phyloP scores from a whole-genome alignment of 2,113 vertebrate species.

The Hystrix brachyura region DNA sequence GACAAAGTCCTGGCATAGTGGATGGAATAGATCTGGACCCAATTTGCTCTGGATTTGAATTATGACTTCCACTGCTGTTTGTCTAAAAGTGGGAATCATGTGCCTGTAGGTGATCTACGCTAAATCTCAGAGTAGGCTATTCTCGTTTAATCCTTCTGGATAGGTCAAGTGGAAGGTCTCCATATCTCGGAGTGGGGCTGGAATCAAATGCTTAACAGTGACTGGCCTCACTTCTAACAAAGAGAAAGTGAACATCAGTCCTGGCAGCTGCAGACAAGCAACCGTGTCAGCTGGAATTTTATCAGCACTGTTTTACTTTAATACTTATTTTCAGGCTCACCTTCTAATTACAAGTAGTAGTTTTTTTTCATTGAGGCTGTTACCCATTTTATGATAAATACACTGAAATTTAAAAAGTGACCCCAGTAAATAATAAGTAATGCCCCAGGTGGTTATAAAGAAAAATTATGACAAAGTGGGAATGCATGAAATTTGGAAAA shows the following conservation, averaged over 20 bases:
- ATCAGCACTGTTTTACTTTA: background rate
- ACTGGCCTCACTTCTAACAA: background rate
- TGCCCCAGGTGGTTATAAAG: background rate
- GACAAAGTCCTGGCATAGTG: rapidly evolving
- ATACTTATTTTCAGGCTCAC: background rate
- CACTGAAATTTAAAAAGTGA: background rate
- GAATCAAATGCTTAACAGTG: background rate
- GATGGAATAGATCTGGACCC: no score
- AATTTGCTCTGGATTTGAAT: background rate
- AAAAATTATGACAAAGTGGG: background rate
- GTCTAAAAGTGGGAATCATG: background rate
- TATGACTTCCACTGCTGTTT: background rate
- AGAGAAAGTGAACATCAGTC: background rate
- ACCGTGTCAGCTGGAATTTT: background rate
- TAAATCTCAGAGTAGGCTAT: background rate
- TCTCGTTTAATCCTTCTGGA: slow-evolving; percentile 29
- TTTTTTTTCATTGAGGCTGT: background rate
- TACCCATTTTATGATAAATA: background rate
- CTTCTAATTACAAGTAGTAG: slow-evolving; percentile 29
- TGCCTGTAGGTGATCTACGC: background rate
- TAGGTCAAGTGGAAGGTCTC: background rate
- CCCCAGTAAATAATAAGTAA: background rate
- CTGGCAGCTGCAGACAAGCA: background rate
- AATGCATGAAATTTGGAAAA: background rate
- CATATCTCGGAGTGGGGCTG: background rate